A percentile compares a stretch with the other conserved stretches of the same genome.
Evolutionary conservation across 2,797 vertebrate genomes (phyloP).

Genomic region (Chiloscyllium punctatum): DNA sequence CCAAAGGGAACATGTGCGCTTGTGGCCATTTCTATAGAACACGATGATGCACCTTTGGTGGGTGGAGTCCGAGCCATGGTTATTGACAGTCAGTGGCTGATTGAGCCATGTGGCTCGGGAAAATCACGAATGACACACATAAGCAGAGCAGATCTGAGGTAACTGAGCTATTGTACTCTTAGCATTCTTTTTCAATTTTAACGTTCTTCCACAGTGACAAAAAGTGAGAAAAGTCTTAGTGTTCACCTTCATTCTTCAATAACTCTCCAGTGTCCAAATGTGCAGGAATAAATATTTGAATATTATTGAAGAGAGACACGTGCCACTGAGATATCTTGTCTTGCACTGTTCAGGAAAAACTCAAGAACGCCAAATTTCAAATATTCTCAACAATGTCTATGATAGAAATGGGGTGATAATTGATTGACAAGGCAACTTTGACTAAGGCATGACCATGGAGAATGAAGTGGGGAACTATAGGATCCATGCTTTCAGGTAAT

Average conservation of each 20-base stretch:
- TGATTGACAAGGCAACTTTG: background rate
- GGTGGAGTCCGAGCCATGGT: conserved; percentile 78
- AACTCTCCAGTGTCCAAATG: background rate
- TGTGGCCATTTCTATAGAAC: conserved; percentile 81
- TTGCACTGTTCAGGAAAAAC: background rate
- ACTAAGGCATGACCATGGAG: background rate
- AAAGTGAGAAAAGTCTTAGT: background rate
- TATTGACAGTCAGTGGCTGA: conserved; percentile 83
- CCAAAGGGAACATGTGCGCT: conserved; percentile 87
- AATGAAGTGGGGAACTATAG: background rate
- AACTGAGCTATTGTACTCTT: conserved; percentile 49
- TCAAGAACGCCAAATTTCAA: background rate
- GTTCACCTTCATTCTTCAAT: background rate
- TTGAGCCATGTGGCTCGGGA: conserved; percentile 92
- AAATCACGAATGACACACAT: conserved; percentile 91
- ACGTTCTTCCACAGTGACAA: background rate
- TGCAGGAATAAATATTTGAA: background rate
- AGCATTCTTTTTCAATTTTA: background rate
- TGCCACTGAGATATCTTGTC: background rate
- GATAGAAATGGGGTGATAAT: background rate
- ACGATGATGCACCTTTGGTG: conserved; percentile 71
- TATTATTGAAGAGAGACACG: background rate
- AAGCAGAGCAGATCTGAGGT: conserved; percentile 90
- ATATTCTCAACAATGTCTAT: background rate
- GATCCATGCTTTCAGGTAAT: background rate